Evolutionary conservation across 2,113 vertebrate species (phyloP), one percentile per base, ranked within the genome.

Genomic region (Chauna torquata): DNA sequence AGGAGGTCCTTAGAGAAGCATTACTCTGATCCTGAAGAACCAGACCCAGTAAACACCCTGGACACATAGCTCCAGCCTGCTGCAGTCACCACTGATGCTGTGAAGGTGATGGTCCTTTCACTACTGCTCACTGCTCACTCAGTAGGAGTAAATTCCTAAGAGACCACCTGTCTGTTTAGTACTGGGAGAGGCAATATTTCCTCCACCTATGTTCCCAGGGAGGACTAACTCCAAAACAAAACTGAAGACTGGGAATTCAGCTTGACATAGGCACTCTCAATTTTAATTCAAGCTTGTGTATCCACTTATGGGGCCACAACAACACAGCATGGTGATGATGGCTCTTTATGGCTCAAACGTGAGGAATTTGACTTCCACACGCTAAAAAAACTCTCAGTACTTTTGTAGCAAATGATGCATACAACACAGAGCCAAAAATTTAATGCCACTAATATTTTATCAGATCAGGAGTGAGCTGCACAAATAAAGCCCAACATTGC

Each of bases 391-490:
- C 6, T 85, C 38, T 30, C 50, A 57, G 27, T 30, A 38, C 40
- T 55, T 90, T 28, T 55, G 59, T 34, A 79, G 87, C 30, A 96
- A 90, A 76, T 25, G 30, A 83, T 62, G 76, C 22, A 16, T 16
- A 52, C 9, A 44, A 32, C 66, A 62, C 20, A 50, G 23, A 90
- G 77, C 17, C 76, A 92, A 89, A 88, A 92, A 83, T 80, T 70
- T 69, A 82, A 16, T 38, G 75, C 36, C 49, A 55, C 64, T 92
- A 89, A 80, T 97, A 93, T 82, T 93, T 96, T 54, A 80, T 71
- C 57, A 34, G 52, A 49, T n/a, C 57, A 84, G 68, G n/a, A 74
- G 47, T 3, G 19, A 81, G 49, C 57, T 68, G 76, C 82, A 89
- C 57, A 71, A 94, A 71, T 47, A 75, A 72, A 84, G 72, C 54